Conservation (phyloP, 23 tunicate species). For the Diplosoma virens region DNA sequence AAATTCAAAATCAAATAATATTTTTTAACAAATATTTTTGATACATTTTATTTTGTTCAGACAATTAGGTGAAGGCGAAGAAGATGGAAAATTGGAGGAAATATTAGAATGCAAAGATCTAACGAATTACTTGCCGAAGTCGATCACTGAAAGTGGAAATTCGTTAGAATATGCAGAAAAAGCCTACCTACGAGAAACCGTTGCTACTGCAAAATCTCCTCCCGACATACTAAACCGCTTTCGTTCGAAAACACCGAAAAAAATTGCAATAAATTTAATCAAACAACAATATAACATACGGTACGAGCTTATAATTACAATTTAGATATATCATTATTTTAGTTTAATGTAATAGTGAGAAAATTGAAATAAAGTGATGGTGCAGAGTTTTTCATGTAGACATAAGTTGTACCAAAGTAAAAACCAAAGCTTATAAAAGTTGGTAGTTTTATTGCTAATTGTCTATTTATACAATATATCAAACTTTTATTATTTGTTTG, state of each 20-base stretch:
- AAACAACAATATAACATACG: slow-evolving; percentile 84
- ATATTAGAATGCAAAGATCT: slow-evolving; percentile 73
- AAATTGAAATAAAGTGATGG: too few relatives aligned
- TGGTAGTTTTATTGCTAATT: too few relatives aligned
- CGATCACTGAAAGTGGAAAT: slow-evolving; percentile 68
- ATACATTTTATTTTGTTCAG: slow-evolving; percentile 24
- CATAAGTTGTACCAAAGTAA: too few relatives aligned
- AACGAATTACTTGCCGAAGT: slow-evolving; percentile 69
- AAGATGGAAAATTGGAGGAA: slow-evolving; percentile 79
- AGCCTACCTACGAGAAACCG: slow-evolving; percentile 60
- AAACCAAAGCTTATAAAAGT: too few relatives aligned
- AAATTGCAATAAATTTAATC: slow-evolving; percentile 76
- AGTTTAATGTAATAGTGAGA: too few relatives aligned
- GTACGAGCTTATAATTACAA: slow-evolving; percentile 42
- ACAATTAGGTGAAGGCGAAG: slow-evolving; percentile 80
- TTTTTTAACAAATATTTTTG: background rate
- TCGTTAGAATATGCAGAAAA: slow-evolving; percentile 86
- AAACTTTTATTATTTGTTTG: background rate
- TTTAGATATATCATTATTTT: too few relatives aligned
- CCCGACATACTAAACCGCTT: slow-evolving; percentile 73
- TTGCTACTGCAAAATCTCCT: slow-evolving; percentile 60
- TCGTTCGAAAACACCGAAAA: slow-evolving; percentile 82
- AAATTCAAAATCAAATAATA: too few relatives aligned
- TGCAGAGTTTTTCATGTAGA: too few relatives aligned
- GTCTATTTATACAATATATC: too few relatives aligned